A percentile compares a stretch with the other conserved stretches of the same genome.
phyloP scores from a whole-genome alignment of 1,140 invertebrate species.

The Diachasma alloeum region DNA sequence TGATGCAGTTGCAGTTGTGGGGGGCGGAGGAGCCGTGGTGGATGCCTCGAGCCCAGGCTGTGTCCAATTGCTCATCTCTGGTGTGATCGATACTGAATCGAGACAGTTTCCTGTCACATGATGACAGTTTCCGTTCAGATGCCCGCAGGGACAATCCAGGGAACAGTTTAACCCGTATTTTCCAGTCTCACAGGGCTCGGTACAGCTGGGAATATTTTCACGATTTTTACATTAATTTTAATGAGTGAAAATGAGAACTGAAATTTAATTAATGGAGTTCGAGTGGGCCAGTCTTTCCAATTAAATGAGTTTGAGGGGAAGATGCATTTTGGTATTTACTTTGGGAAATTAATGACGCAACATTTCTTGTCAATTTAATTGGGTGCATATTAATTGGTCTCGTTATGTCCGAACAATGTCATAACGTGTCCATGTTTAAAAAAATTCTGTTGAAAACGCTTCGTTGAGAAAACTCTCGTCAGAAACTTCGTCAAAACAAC shows the following conservation, averaged over 20 bases:
- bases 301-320: too few relatives aligned
- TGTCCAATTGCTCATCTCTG: not conserved
- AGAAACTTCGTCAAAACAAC: too few relatives aligned
- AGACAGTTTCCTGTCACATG: conserved; percentile 10
- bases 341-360: too few relatives aligned
- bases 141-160: conserved; percentile 39
- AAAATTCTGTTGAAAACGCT: too few relatives aligned
- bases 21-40: not conserved
- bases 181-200: conserved; percentile 45
- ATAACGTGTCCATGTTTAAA: too few relatives aligned
- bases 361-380: too few relatives aligned
- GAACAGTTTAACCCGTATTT: conserved; percentile 48
- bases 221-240: not conserved
- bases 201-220: conserved; percentile 44
- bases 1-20: not conserved
- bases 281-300: too few relatives aligned
- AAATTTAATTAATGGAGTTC: too few relatives aligned
- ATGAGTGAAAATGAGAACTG: too few relatives aligned
- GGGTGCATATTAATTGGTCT: not conserved
- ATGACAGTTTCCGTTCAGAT: conserved; percentile 29
- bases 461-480: too few relatives aligned
- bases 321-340: too few relatives aligned
- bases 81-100: conserved; percentile 35
- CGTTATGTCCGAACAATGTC: too few relatives aligned
- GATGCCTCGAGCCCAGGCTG: not conserved